Evolutionary conservation across 2,113 vertebrate species (phyloP), one percentile per base, ranked within the genome.

Genomic region (Puffinus mauretanicus): DNA sequence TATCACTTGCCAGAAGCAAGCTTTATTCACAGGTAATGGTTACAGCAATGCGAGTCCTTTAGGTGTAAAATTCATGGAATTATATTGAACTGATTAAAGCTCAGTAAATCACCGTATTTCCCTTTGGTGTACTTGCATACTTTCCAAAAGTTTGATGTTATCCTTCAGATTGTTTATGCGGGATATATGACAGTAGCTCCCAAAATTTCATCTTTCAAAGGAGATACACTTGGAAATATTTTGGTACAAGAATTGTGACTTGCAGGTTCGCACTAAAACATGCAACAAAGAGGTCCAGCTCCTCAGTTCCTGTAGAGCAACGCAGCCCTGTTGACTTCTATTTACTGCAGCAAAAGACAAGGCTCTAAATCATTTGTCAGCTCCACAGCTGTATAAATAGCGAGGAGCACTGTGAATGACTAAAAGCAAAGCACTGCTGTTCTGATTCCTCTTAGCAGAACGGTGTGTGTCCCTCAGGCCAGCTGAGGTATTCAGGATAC

Each of bases 1-100:
- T 98, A 98, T 97, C 97, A 82, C 92, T 97, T 98, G 97, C 97
- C 88, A 97, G 97, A 92, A 97, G 95, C 82, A 94, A 94, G 97
- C 95, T 97, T 97, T 97, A 97, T 98, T 98, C 97, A 96, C 84
- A 95, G 95, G 97, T 98, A 97, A 97, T 8, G 19, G 95, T 82
- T 95, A 81, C 71, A 97, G 94, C 94, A 97, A 95, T 86, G 83
- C 1, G 4, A 96, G 83, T 97, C 61, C 79, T 98, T 94, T 80
- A 98, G 90, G 96, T 97, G 82, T 96, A 97, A 98, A 98, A 98
- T 94, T 93, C 96, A 94, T 61, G 75, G 96, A 97, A 97, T 96
- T 96, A 93, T 94, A 94, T 78, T 86, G 88, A 97, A 77, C 81
- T 78, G 90, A 97, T 97, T 96, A 96, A 97, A 97, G 92, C 93